Conservation (phyloP, 1,140 invertebrate species). For the Littorina saxatilis region DNA sequence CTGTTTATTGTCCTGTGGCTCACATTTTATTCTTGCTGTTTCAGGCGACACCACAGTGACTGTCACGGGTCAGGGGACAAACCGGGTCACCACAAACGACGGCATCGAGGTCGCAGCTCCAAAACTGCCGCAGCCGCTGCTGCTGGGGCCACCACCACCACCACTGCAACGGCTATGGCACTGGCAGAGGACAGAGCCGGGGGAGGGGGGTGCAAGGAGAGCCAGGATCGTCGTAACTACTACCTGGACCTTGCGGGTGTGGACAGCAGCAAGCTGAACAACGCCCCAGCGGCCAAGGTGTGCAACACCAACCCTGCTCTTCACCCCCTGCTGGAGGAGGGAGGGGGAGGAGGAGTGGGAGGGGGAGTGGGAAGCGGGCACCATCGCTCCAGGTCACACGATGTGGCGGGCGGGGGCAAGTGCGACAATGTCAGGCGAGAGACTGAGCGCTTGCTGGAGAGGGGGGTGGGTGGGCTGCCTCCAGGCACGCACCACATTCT, state of each 20-base stretch:
- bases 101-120: constrained; percentile 46
- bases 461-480: neutral
- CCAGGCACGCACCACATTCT: constrained; percentile 23
- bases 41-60: constrained; percentile 70
- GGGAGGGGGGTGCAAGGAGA: constrained; percentile 61
- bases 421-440: constrained; percentile 60
- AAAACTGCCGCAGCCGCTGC: constrained; percentile 31
- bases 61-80: constrained; percentile 36
- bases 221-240: constrained; percentile 74
- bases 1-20: neutral
- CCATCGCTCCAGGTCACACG: constrained; percentile 66
- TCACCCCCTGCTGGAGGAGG: neutral
- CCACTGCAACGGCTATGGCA: constrained; percentile 19
- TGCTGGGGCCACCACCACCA: constrained; percentile 43
- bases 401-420: no score
- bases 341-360: neutral
- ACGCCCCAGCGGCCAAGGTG: no score
- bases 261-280: constrained; percentile 65
- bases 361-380: constrained; percentile 45
- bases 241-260: constrained; percentile 76
- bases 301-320: constrained; percentile 46
- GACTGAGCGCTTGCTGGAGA: constrained; percentile 48
- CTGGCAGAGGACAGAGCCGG: constrained; percentile 23
- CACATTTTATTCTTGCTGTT: constrained; percentile 36
- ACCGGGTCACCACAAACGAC: constrained; percentile 57